A percentile compares a stretch with the other conserved stretches of the same genome.
Conservation (phyloP, 2,888 invertebrate species). For the Hydroisotoma schaefferi region DNA sequence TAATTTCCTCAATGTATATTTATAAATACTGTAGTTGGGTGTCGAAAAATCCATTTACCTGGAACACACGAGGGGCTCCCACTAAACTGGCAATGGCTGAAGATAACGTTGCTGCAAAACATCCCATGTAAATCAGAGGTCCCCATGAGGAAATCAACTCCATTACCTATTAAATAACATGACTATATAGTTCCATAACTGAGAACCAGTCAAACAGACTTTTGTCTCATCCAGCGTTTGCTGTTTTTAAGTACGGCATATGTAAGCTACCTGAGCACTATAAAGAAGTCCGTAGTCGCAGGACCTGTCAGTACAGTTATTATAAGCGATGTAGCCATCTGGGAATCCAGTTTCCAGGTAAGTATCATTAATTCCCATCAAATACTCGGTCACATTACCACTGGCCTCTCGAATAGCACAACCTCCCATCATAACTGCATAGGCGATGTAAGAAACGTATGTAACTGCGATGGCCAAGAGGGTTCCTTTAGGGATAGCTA, state of each 20-base stretch:
- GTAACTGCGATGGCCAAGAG: conserved; percentile 59
- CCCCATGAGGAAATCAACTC: conserved; percentile 53
- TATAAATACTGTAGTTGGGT: too few relatives aligned
- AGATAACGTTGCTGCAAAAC: conserved; percentile 62
- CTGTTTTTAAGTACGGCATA: too few relatives aligned
- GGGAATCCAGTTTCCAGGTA: conserved; percentile 48
- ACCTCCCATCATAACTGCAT: conserved; percentile 54
- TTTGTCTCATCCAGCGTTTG: background rate
- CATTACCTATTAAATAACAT: conserved; percentile 48
- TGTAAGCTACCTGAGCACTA: conserved; percentile 53
- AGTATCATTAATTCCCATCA: conserved; percentile 51
- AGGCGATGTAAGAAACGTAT: conserved; percentile 57
- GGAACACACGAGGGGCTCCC: conserved; percentile 56
- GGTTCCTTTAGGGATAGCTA: conserved; percentile 59
- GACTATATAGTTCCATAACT: background rate
- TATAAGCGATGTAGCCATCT: conserved; percentile 42
- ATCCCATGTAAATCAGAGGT: conserved; percentile 59
- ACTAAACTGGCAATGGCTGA: conserved; percentile 62
- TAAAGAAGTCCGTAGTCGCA: conserved; percentile 55
- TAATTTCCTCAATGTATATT: background rate
- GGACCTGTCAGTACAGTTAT: conserved; percentile 43
- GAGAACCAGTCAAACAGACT: background rate
- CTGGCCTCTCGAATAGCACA: conserved; percentile 53
- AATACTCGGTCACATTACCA: conserved; percentile 50
- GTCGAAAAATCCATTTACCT: conserved; percentile 42